Conservation (phyloP, 2,797 vertebrate genomes). For the Rhinichthys osculus region DNA sequence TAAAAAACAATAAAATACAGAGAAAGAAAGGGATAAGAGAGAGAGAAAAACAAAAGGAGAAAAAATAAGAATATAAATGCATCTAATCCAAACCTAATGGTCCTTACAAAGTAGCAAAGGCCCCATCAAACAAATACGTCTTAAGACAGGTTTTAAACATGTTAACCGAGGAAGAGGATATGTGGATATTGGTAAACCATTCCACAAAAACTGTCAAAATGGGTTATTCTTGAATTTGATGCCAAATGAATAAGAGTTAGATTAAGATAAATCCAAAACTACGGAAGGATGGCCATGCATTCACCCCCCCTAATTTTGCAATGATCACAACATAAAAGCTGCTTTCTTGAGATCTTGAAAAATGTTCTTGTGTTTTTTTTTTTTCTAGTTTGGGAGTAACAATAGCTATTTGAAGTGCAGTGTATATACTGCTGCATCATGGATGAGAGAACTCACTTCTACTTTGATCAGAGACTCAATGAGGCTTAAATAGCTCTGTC, state of each 20-base stretch:
- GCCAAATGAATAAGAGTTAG: neutral
- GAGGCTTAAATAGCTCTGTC: neutral
- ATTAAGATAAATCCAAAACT: neutral
- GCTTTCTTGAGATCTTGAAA: neutral
- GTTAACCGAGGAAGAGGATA: neutral
- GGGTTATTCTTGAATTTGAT: neutral
- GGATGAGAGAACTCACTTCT: neutral
- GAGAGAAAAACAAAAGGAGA: too few species aligned
- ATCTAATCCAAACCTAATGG: too few species aligned
- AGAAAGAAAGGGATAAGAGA: too few species aligned
- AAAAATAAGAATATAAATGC: too few species aligned
- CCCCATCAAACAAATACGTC: too few species aligned
- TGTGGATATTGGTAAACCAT: neutral
- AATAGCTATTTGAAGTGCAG: neutral
- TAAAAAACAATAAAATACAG: too few species aligned
- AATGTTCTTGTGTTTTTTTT: neutral
- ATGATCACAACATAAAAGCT: constrained; percentile 1
- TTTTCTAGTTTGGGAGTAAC: neutral
- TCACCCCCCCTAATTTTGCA: neutral
- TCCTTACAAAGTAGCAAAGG: too few species aligned
- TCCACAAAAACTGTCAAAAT: neutral
- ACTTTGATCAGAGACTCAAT: constrained; percentile 21
- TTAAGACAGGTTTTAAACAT: neutral
- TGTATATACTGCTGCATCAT: neutral
- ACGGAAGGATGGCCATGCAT: neutral